Conservation (phyloP, 2,113 vertebrate species). For the Ascaphus truei region DNA sequence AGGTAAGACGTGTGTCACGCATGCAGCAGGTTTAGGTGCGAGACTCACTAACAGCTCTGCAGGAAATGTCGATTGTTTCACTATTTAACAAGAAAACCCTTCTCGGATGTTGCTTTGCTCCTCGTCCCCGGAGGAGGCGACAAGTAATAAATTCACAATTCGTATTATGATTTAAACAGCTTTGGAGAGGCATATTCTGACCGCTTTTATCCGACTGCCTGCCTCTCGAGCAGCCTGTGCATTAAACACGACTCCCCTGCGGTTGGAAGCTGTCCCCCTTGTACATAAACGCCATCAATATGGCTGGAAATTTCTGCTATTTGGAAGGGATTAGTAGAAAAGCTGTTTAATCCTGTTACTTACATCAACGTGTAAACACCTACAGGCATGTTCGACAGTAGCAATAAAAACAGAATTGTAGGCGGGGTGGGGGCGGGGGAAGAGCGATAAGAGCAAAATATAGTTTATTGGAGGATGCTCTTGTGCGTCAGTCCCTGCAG, state of each 20-base stretch:
- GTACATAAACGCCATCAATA: conserved; percentile 23
- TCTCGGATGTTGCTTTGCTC: conserved; percentile 52
- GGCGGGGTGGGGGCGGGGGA: background rate
- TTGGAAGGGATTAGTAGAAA: conserved; percentile 36
- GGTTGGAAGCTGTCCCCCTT: conserved; percentile 38
- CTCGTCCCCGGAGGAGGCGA: conserved; percentile 51
- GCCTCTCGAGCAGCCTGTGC: conserved; percentile 48
- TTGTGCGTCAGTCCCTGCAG: too few species aligned
- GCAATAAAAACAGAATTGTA: conserved; percentile 18
- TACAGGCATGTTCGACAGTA: conserved; percentile 31
- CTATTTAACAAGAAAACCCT: conserved; percentile 61
- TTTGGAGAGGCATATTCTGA: conserved; percentile 58
- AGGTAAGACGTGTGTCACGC: conserved; percentile 15
- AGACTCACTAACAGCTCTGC: background rate
- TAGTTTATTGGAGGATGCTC: too few species aligned
- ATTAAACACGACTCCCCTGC: conserved; percentile 38
- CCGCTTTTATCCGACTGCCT: conserved; percentile 56
- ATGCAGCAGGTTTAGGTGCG: background rate
- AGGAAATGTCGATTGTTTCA: conserved; percentile 44
- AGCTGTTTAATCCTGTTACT: conserved; percentile 39
- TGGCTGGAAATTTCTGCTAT: conserved; percentile 45
- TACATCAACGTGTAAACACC: conserved; percentile 34
- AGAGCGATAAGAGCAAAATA: conserved; percentile 36
- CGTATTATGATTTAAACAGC: conserved; percentile 55
- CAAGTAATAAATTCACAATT: conserved; percentile 60